phyloP scores from a whole-genome alignment of 2,113 vertebrate species.

The Carassius carassius region DNA sequence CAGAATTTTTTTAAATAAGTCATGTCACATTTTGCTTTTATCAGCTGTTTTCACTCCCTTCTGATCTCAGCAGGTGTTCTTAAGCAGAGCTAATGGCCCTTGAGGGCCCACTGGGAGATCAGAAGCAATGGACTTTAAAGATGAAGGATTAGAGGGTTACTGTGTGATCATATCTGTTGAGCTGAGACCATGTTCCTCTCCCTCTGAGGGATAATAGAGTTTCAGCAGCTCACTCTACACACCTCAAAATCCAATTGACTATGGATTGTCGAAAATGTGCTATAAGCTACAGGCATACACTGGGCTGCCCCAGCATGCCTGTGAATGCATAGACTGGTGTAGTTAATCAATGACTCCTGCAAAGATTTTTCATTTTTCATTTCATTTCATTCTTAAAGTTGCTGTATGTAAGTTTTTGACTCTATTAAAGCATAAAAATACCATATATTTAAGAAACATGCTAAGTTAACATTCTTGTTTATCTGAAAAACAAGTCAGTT shows the following conservation, averaged over 20 bases:
- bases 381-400: background rate
- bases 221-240: constrained; percentile 21
- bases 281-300: background rate
- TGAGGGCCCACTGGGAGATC: constrained; percentile 22
- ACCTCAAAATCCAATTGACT: constrained; percentile 30
- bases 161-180: constrained; percentile 39
- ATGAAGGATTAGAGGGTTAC: constrained; percentile 35
- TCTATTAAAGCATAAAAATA: too few relatives aligned
- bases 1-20: background rate
- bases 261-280: constrained; percentile 4
- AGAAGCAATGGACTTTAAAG: constrained; percentile 29
- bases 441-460: too few relatives aligned
- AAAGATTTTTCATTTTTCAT: background rate
- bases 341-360: constrained; percentile 10
- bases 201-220: constrained; percentile 24
- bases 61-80: constrained; percentile 21
- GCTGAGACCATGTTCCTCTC: constrained; percentile 18
- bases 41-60: background rate
- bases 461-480: too few relatives aligned
- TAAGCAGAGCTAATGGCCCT: constrained; percentile 3
- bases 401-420: too few relatives aligned
- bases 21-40: background rate
- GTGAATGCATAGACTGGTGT: background rate
- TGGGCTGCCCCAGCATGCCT: background rate
- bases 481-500: too few relatives aligned